Percentiles rank a stretch among this genome's conserved stretches.
Evolutionary conservation across 2,888 invertebrate species (phyloP).

Genomic region (Pollenia angustigena): DNA sequence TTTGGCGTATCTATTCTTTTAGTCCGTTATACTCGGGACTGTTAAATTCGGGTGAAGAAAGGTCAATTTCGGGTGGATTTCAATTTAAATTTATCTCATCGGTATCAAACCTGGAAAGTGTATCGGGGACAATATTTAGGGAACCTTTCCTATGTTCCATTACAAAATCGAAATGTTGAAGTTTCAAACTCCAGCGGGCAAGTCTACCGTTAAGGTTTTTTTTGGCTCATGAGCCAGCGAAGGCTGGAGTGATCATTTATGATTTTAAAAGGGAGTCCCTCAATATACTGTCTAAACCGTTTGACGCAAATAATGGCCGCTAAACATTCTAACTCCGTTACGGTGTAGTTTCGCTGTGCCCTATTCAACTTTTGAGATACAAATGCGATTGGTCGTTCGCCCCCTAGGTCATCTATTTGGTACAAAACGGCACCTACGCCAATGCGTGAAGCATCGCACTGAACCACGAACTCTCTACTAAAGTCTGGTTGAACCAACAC

Average conservation of each 20-base stretch:
- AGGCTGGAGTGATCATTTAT: background rate
- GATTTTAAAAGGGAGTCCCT: background rate
- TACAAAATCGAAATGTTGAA: conserved; percentile 17
- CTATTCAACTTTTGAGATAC: background rate
- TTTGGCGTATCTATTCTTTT: background rate
- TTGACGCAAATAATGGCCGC: background rate
- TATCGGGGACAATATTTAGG: conserved; percentile 33
- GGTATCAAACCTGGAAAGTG: conserved; percentile 29
- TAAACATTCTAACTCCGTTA: background rate
- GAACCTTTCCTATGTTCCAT: conserved; percentile 42
- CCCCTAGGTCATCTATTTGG: background rate
- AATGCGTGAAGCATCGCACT: background rate
- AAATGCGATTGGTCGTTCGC: background rate
- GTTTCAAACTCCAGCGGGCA: background rate
- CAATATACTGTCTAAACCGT: background rate
- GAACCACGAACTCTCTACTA: background rate
- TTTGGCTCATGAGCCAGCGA: background rate
- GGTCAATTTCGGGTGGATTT: conserved; percentile 17
- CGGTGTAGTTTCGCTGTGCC: background rate
- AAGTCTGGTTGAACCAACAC: background rate
- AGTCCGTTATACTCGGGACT: conserved; percentile 18
- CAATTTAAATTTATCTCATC: background rate
- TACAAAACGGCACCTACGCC: background rate
- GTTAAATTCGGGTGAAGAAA: conserved; percentile 20
- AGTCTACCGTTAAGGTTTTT: background rate